Conservation (phyloP, 2,113 vertebrate genomes). For the Felis catus region DNA sequence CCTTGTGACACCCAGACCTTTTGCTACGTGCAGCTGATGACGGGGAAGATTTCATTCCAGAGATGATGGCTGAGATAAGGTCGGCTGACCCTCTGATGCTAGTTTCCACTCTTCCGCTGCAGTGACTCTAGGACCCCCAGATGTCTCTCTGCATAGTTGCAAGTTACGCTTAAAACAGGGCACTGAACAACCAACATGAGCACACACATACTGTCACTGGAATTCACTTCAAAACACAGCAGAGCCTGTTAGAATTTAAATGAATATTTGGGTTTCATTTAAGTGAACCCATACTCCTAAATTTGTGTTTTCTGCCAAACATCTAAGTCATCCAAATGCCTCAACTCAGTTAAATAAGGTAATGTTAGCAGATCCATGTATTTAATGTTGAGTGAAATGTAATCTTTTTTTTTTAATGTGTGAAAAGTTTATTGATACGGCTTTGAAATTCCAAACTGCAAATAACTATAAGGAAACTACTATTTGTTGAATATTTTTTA, state of each 20-base stretch:
- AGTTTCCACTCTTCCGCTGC: slow-evolving; percentile 52
- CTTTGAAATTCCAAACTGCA: background rate
- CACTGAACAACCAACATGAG: background rate
- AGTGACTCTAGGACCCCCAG: background rate
- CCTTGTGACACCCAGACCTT: slow-evolving; percentile 57
- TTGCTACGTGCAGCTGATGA: slow-evolving; percentile 18
- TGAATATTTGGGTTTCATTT: background rate
- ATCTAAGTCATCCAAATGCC: background rate
- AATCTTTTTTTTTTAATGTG: background rate
- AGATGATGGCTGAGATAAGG: slow-evolving; percentile 32
- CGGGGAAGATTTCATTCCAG: slow-evolving; percentile 25
- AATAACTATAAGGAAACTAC: background rate
- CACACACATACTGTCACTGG: background rate
- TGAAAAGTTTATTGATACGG: background rate
- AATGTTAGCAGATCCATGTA: background rate
- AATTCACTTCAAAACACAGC: background rate
- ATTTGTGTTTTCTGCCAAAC: background rate
- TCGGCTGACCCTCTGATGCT: slow-evolving; percentile 5
- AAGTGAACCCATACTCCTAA: background rate
- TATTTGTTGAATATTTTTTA: background rate
- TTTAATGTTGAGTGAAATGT: background rate
- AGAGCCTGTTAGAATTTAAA: background rate
- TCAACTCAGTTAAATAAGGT: background rate
- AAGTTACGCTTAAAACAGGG: background rate
- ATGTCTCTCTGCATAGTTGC: background rate